Evolutionary conservation across 2,888 invertebrate species (phyloP).

Genomic region (Mythimna ferrago): DNA sequence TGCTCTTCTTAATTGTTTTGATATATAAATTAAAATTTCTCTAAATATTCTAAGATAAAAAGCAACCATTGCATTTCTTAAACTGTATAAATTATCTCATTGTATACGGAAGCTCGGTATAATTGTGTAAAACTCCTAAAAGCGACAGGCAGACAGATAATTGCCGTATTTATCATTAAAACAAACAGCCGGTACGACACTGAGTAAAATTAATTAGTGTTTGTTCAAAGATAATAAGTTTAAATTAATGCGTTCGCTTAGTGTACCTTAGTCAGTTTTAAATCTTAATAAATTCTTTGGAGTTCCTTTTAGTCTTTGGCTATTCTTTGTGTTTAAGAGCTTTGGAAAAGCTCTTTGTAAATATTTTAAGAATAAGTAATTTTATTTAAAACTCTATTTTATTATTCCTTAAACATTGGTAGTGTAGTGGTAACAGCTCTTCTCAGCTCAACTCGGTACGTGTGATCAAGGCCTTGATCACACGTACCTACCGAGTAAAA

Average conservation of each 20-base stretch:
- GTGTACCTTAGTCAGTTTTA: conserved; percentile 34
- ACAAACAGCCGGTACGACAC: conserved; percentile 71
- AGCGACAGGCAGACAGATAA: conserved; percentile 61
- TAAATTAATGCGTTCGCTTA: conserved; percentile 58
- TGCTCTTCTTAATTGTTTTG: too few species aligned
- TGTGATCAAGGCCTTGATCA: too few species aligned
- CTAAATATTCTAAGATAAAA: neutral
- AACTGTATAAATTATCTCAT: conserved; percentile 27
- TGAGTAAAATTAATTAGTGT: conserved; percentile 73
- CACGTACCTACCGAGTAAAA: too few species aligned
- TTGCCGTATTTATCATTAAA: conserved; percentile 76
- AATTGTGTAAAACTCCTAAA: conserved; percentile 43
- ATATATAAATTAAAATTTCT: too few species aligned
- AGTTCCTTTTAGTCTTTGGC: conserved; percentile 3
- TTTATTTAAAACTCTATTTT: neutral
- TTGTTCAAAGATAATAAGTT: conserved; percentile 68
- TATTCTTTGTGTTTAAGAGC: neutral
- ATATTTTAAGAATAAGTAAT: neutral
- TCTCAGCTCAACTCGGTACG: too few species aligned
- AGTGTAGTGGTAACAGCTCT: too few species aligned
- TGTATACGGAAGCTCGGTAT: conserved; percentile 21
- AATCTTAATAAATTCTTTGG: conserved; percentile 53
- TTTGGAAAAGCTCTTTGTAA: neutral
- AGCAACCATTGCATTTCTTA: conserved; percentile 6
- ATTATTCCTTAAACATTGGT: neutral